Evolutionary conservation across 2,888 invertebrate species (phyloP), one percentile per base, ranked within the genome.

Genomic region (Drosophila stalkeri): DNA sequence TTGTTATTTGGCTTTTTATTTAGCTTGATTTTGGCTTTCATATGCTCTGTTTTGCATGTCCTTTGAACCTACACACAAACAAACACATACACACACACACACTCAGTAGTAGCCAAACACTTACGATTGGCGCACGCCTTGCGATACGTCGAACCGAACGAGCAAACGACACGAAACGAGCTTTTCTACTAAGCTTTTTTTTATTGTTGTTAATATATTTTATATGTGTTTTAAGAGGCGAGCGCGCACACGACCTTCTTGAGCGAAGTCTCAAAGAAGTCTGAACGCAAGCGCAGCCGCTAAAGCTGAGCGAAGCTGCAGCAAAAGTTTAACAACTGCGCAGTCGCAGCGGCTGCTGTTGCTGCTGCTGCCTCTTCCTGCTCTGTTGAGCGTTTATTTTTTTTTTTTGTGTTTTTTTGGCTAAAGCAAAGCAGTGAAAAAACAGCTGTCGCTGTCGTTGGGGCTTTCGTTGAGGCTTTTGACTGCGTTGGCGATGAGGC

Each of bases 231-330:
- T 54, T 55, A 23, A 11, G 31, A 75, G 68, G 69, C 77, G 62
- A 72, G 69, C 73, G 80, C 66, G 67, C 70, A 86, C 82, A 85
- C 93, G 92, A 93, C 93, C 93, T 93, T 93, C 93, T 90, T 92
- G 92, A 92, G 93, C 92, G 90, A 90, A 89, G 92, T 92, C 93
- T 92, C 92, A 92, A 92, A 93, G 93, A 93, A 92, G 93, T 93
- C 92, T 93, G 92, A 92, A 86, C 88, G 86, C 86, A 82, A 82
- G 85, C 86, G 89, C 86, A 82, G 71, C 55, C 63, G 80, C 73
- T 54, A 78, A 77, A 77, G 79, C 86, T 72, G 76, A 80, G 77
- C 80, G 76, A 77, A 62, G 77, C 75, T 76, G 76, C 61, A 49
- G 67, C 62, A 35, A 35, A 47, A 46, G 65, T 47, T 63, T 57